Evolutionary conservation across 2,113 vertebrate species (phyloP), one percentile per base, ranked within the genome.

Genomic region (Trochalopteron elliotii): DNA sequence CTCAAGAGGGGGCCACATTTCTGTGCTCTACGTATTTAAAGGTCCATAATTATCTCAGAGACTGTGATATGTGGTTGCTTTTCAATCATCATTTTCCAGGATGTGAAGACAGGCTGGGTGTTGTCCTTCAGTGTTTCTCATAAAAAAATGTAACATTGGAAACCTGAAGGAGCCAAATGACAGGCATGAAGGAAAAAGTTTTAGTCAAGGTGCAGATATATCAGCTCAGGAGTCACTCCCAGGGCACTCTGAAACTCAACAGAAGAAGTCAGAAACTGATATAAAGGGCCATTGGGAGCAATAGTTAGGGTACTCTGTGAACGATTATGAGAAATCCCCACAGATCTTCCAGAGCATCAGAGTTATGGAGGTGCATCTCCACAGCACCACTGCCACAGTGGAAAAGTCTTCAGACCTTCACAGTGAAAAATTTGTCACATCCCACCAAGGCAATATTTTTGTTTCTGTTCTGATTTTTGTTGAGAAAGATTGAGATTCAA

Each of bases 371-470:
- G 12, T 0, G 0, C 7, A 52, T 52, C 15, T 31, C 59, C 0
- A 1, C 9, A 49, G 21, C 35, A 76, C 33, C 7, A n/a, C 6
- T 70, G 13, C 5, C 16, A n/a, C 10, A 59, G 9, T 0, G 2
- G 11, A 75, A 88, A 30, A 42, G 3, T 45, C 50, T 69, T 84
- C n/a, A 68, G 30, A 40, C 9, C 25, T 55, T 55, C 24, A n/a
- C 5, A n/a, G 4, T 15, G 39, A 89, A 91, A 79, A 79, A 68
- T 7, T 33, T 9, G 10, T 75, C 53, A 25, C 23, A 52, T 31
- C 10, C 11, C 20, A 75, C 2, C 5, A 21, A 59, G 23, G 12
- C 2, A 74, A 53, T 3, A n/a, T 44, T 61, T 68, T 52, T 77
- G 8, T 77, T 86, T 83, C 44, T 56, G 5, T 65, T 56, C 35